Percentiles rank a stretch among this genome's conserved stretches.
These are phyloP conservation scores for Intellagama lesueurii DNA, from an alignment of 2,797 vertebrate genomes.

Conservation along the genomic window DNA sequence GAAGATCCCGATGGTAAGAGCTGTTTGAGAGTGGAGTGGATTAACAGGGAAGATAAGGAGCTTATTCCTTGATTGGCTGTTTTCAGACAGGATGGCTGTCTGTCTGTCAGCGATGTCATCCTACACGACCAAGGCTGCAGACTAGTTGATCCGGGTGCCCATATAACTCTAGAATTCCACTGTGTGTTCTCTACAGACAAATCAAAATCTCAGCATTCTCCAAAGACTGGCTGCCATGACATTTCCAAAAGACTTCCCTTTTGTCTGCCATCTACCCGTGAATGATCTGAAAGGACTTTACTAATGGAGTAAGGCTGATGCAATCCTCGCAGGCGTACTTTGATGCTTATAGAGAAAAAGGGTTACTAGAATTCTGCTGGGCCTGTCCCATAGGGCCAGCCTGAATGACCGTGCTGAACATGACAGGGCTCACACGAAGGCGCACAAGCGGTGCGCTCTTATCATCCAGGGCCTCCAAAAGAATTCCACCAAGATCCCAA, in stretches of 20 bases:
- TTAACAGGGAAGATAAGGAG: too few relatives aligned
- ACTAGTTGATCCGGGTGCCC: too few relatives aligned
- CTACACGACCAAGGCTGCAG: too few relatives aligned
- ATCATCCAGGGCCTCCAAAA: background rate
- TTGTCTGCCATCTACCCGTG: background rate
- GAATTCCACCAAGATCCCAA: background rate
- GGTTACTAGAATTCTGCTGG: background rate
- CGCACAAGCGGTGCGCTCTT: background rate
- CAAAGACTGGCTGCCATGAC: background rate
- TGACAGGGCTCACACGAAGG: background rate
- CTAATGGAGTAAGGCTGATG: background rate
- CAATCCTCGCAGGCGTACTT: background rate
- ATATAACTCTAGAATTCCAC: constrained; percentile 14
- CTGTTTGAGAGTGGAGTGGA: too few relatives aligned
- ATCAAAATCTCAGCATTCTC: background rate
- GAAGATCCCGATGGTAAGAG: too few relatives aligned
- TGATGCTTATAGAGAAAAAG: background rate
- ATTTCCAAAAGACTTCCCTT: background rate
- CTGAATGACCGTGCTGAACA: background rate
- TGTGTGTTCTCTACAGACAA: constrained; percentile 26
- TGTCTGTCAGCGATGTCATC: too few relatives aligned
- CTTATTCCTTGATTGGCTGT: too few relatives aligned
- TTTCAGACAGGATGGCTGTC: too few relatives aligned
- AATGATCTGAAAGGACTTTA: constrained; percentile 37
- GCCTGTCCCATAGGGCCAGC: background rate